Evolutionary conservation across 2,888 invertebrate species (phyloP).

Genomic region (Micoletzkya japonica): DNA sequence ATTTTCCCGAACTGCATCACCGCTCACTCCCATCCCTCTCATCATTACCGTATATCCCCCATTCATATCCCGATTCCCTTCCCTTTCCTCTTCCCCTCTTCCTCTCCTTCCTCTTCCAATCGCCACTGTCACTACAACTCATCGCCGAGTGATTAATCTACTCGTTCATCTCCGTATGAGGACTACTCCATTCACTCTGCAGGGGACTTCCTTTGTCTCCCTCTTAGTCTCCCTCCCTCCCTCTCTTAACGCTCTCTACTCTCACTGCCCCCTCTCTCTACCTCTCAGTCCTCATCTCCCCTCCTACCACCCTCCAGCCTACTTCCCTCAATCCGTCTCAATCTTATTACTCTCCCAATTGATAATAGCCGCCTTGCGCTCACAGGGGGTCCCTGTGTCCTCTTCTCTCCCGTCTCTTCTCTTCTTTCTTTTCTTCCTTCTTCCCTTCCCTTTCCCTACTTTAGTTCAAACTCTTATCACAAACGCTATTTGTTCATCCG

Average conservation of each 20-base stretch:
- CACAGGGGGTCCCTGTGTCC: too few relatives aligned
- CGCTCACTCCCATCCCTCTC: too few relatives aligned
- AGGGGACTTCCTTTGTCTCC: slow-evolving; percentile 14
- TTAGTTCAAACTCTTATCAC: background rate
- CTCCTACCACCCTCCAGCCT: slow-evolving; percentile 3
- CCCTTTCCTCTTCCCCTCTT: background rate
- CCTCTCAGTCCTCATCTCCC: slow-evolving; percentile 9
- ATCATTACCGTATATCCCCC: background rate
- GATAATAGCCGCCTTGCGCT: too few relatives aligned
- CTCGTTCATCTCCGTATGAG: slow-evolving; percentile 10
- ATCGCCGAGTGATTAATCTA: background rate
- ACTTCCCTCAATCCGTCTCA: background rate
- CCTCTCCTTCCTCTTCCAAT: slow-evolving; percentile 2
- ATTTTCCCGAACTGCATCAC: too few relatives aligned
- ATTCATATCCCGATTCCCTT: slow-evolving; percentile 3
- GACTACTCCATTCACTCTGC: too few relatives aligned
- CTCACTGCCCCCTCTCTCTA: background rate
- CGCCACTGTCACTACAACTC: background rate
- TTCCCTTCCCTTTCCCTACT: background rate
- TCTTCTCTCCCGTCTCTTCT: background rate
- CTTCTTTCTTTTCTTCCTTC: background rate
- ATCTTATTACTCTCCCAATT: too few relatives aligned
- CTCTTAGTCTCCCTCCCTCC: background rate
- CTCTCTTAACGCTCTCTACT: slow-evolving; percentile 1
- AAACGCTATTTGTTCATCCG: background rate